Conservation (phyloP, 2,113 vertebrate species). For the Oryzias woworae region DNA sequence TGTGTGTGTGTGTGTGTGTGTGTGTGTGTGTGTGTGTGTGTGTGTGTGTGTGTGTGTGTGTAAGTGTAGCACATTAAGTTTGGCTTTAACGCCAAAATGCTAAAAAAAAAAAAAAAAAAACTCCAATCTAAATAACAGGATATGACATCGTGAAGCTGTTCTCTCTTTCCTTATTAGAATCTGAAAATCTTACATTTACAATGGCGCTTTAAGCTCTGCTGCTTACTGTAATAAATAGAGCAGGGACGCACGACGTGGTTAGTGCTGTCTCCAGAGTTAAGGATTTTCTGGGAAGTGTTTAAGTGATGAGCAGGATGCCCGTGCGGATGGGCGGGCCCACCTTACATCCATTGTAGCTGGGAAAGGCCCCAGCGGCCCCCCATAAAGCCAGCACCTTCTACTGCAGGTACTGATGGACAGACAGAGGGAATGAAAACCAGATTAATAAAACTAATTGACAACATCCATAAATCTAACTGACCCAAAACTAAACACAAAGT, state of each 20-base stretch:
- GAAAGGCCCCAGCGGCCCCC: too few species aligned
- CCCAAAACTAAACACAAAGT: too few species aligned
- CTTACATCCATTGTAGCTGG: too few species aligned
- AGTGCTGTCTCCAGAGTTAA: too few species aligned
- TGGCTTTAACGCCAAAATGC: conserved; percentile 22
- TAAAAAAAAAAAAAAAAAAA: conserved; percentile 18
- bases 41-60: conserved; percentile 22
- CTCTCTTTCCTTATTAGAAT: too few species aligned
- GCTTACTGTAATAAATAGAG: conserved; percentile 39
- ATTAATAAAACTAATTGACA: conserved; percentile 17
- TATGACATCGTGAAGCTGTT: conserved; percentile 61
- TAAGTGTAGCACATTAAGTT: conserved; percentile 25
- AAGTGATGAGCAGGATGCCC: too few species aligned
- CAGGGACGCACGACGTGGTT: not conserved
- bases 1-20: conserved; percentile 21
- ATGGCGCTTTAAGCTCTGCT: conserved; percentile 23
- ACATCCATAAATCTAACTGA: not conserved
- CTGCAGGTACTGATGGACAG: not conserved
- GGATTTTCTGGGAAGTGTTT: too few species aligned
- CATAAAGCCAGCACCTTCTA: too few species aligned
- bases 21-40: conserved; percentile 23
- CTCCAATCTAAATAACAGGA: conserved; percentile 53
- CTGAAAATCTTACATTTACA: conserved; percentile 46
- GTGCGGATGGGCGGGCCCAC: too few species aligned
- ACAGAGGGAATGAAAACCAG: not conserved